Evolutionary conservation across 2,113 vertebrate genomes (phyloP).

Genomic region (Myiozetetes cayanensis): DNA sequence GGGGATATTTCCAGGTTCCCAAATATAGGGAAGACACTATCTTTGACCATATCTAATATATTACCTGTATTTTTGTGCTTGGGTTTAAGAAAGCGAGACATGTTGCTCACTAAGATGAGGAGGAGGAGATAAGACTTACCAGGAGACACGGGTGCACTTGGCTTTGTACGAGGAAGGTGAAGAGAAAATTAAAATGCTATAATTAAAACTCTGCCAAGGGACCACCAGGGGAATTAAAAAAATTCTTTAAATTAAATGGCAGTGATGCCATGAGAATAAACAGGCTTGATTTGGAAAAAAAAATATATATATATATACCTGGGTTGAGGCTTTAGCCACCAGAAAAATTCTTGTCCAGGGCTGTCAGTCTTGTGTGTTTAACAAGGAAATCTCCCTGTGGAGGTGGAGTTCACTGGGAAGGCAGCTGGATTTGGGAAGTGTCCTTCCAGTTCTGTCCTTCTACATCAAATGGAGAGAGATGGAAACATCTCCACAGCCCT

Average conservation of each 20-base stretch:
- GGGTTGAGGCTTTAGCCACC: neutral
- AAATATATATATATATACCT: neutral
- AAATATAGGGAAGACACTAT: neutral
- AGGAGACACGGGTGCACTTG: neutral
- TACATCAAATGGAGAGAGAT: neutral
- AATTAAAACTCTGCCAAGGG: neutral
- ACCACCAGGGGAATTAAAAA: neutral
- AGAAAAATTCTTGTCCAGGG: neutral
- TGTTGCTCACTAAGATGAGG: neutral
- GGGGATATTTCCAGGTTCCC: neutral
- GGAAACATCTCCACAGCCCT: neutral
- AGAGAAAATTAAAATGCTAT: neutral
- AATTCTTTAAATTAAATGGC: neutral
- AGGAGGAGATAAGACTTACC: neutral
- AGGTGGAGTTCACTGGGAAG: neutral
- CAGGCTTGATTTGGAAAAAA: neutral
- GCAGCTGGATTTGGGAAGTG: neutral
- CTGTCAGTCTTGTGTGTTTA: neutral
- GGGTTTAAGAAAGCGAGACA: neutral
- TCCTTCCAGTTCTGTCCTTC: neutral
- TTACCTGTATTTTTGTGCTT: neutral
- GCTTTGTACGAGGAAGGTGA: neutral
- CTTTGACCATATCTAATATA: neutral
- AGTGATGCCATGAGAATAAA: neutral
- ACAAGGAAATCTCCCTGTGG: neutral